Conservation (phyloP, 2,113 vertebrate genomes). For the Leptobrachium ailaonicum region DNA sequence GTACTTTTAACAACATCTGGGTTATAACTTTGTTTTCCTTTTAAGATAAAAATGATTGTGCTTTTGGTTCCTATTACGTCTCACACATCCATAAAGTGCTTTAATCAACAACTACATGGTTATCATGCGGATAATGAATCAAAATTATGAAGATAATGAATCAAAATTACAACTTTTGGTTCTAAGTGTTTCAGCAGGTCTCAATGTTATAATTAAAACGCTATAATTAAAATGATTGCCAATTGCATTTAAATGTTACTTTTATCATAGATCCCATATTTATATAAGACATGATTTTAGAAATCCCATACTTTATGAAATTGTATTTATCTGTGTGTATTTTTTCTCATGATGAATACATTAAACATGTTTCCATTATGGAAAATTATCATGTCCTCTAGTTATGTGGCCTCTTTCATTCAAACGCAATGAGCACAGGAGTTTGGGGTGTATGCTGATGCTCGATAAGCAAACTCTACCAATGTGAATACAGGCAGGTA, state of each 20-base stretch:
- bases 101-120: constrained; percentile 1
- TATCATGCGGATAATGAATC: constrained; percentile 14
- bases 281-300: background rate
- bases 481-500: too few relatives aligned
- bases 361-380: too few relatives aligned
- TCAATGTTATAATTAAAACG: constrained; percentile 17
- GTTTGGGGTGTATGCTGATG: too few relatives aligned
- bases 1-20: too few relatives aligned
- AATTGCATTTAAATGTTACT: constrained; percentile 2
- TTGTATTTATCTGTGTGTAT: too few relatives aligned
- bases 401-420: too few relatives aligned
- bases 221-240: background rate
- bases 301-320: too few relatives aligned
- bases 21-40: background rate
- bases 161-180: constrained; percentile 14
- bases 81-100: background rate
- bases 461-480: too few relatives aligned
- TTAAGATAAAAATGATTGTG: background rate
- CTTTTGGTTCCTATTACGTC: background rate
- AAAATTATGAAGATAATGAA: constrained; percentile 22
- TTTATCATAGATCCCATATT: constrained; percentile 3
- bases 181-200: background rate
- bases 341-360: too few relatives aligned
- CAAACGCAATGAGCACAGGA: too few relatives aligned
- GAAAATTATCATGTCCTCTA: too few relatives aligned